Base-by-base conservation (phyloP, 92 coral and sea anemone species). In the Porites lobata region DNA sequence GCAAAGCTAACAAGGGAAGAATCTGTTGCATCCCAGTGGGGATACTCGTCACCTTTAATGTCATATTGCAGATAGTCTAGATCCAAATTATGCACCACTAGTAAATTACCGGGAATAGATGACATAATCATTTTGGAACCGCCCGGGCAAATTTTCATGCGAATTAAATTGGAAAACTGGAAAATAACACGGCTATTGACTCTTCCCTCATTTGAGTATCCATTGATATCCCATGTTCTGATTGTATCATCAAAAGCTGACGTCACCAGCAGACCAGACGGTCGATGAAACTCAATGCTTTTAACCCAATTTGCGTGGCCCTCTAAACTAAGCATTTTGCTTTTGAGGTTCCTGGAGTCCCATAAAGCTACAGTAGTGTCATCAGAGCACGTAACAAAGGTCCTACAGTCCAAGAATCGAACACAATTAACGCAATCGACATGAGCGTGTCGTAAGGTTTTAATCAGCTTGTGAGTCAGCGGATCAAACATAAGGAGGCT, bases 251-350 rank as follows among this genome's bases (percentile, higher is more conserved):
- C 99, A 84, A 94, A 96, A 1, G 98, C 99, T 19, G 99, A 96
- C 12, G 97, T 93, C 38, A 96, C 95, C 52, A 96, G 75, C 10
- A 90, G 77, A 10, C 89, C 87, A 32, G 99, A 78, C 1, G 82
- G 91, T 54, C 75, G 84, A 72, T 95, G 93, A 70, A 92, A 96
- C 14, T 91, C 98, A 1, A 96, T 84, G 81, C 99, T 96, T 57
- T 96, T 96, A 7, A 96, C 98, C 99, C 99, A 96, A 65, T 89
- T 94, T 7, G 96, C 84, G 83, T 98, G 99, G 12, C 98, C 99
- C 66, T 80, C 88, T 12, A 98, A 86, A 11, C 90, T 80, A 21
- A 78, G 66, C 29, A 96, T 68, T 72, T 87, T 90, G 54, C 83
- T 82, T 50, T 88, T 91, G 11, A 98, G 86, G 86, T 92, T 96